These are phyloP conservation scores for Parazoanthus darwini DNA, from an alignment of 92 coral and sea anemone genomes.

Conservation along the genomic window DNA sequence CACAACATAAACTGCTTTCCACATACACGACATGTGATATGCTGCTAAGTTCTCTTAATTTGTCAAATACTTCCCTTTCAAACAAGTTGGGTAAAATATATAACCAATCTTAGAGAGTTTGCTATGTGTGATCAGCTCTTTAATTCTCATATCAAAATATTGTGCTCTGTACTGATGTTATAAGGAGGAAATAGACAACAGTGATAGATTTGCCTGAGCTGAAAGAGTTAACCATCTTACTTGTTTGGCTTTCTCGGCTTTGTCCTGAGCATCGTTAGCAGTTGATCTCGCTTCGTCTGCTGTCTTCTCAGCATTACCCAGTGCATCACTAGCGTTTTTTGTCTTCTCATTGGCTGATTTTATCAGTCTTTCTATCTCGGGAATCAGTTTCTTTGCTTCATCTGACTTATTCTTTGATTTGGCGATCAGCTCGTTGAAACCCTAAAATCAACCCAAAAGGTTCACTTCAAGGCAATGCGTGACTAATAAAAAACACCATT, in stretches of 20 bases:
- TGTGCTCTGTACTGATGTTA: too few species aligned
- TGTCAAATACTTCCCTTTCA: too few species aligned
- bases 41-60: too few species aligned
- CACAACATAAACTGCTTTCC: neutral
- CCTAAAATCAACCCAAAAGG: constrained; percentile 48
- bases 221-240: constrained; percentile 43
- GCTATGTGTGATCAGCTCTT: neutral
- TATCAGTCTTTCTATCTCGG: constrained; percentile 86
- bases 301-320: constrained; percentile 69
- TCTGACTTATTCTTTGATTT: constrained; percentile 79
- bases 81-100: neutral
- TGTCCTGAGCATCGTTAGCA: constrained; percentile 63
- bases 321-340: constrained; percentile 67
- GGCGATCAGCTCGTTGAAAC: constrained; percentile 83
- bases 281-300: constrained; percentile 59
- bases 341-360: constrained; percentile 80
- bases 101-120: neutral
- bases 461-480: neutral
- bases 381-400: constrained; percentile 74
- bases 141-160: neutral
- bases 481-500: neutral
- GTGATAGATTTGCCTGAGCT: too few species aligned
- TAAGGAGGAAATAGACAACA: neutral
- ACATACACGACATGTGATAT: too few species aligned
- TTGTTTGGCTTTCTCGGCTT: constrained; percentile 65